phyloP scores from a whole-genome alignment of 2,113 vertebrate species.

The Atlantisia rogersi region DNA sequence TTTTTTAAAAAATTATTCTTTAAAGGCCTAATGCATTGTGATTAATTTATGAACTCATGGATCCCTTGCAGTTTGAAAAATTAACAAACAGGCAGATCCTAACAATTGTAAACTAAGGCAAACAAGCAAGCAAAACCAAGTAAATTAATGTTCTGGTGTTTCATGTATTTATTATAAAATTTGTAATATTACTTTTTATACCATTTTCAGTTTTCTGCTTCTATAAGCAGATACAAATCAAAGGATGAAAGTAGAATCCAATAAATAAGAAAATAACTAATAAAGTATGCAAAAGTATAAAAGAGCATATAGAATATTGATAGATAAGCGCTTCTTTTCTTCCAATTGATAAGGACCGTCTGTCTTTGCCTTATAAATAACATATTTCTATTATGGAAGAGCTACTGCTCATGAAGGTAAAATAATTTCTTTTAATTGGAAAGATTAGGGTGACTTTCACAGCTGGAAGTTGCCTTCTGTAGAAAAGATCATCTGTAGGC shows the following conservation, averaged over 20 bases:
- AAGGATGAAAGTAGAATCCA: not conserved
- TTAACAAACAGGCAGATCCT: not conserved
- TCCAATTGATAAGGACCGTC: not conserved
- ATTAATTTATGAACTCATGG: not conserved
- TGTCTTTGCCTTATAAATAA: not conserved
- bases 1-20: not conserved
- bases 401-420: not conserved
- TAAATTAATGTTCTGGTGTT: not conserved
- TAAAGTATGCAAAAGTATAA: not conserved
- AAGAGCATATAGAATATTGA: not conserved
- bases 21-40: not conserved
- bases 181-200: not conserved
- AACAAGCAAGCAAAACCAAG: not conserved
- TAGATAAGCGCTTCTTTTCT: not conserved
- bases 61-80: not conserved
- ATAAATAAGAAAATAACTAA: not conserved
- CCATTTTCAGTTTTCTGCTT: not conserved
- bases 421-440: constrained; percentile 14
- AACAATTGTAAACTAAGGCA: not conserved
- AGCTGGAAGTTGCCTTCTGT: not conserved
- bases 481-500: not conserved
- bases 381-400: not conserved
- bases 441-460: not conserved
- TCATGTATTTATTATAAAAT: not conserved
- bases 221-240: not conserved